Conservation (phyloP, 2,797 vertebrate genomes). For the Gymnoscopelus microlampas region DNA sequence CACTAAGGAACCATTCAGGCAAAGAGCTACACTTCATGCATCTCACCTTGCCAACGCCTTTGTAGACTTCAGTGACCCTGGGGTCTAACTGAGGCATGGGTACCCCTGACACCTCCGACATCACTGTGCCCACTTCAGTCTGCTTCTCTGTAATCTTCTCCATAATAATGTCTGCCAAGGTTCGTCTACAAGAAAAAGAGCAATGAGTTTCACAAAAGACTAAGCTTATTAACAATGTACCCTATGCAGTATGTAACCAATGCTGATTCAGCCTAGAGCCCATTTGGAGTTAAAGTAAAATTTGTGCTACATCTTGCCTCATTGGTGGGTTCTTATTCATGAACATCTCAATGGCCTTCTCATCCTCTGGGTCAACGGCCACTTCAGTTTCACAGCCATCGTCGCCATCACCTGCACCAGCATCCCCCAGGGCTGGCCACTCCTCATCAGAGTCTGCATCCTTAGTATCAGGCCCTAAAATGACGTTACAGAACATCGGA, state of each 20-base stretch:
- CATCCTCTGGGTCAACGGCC: conserved; percentile 87
- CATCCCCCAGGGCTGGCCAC: conserved; percentile 88
- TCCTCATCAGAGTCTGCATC: conserved; percentile 90
- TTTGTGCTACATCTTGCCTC: conserved; percentile 75
- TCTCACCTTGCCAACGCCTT: conserved; percentile 90
- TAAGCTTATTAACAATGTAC: background rate
- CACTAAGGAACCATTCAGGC: background rate
- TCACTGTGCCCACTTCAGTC: conserved; percentile 92
- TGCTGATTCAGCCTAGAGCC: background rate
- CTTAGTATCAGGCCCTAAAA: conserved; percentile 70
- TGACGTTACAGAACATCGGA: background rate
- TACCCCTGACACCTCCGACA: conserved; percentile 90
- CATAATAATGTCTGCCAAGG: conserved; percentile 96
- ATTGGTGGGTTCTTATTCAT: conserved; percentile 95
- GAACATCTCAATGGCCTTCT: conserved; percentile 94
- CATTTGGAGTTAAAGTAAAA: background rate
- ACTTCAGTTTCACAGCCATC: conserved; percentile 76
- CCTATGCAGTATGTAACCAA: background rate
- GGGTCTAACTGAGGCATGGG: conserved; percentile 92
- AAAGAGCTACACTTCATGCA: background rate
- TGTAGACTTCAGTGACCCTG: conserved; percentile 92
- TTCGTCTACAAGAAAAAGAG: conserved; percentile 79
- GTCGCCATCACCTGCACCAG: conserved; percentile 60
- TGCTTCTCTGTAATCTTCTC: conserved; percentile 98
- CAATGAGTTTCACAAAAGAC: background rate